These are phyloP conservation scores for Lucilia sericata DNA, from an alignment of 1,140 invertebrate genomes.

Conservation along the genomic window DNA sequence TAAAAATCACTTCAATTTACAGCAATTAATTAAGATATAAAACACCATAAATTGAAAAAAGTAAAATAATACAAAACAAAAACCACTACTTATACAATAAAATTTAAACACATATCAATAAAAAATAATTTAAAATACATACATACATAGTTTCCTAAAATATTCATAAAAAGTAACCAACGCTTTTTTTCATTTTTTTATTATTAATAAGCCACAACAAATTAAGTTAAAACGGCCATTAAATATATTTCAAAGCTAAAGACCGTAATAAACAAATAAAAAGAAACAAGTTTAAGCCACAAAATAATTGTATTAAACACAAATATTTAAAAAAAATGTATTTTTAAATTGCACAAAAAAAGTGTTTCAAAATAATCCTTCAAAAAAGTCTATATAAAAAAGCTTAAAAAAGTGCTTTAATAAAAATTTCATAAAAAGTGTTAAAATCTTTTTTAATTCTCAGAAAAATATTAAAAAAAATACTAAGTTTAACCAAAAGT, in stretches of 20 bases:
- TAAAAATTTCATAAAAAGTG: slow-evolving; percentile 8
- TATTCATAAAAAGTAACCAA: not conserved
- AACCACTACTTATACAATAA: not conserved
- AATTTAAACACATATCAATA: not conserved
- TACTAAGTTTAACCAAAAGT: too few species aligned
- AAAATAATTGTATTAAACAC: not conserved
- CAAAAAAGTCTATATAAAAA: not conserved
- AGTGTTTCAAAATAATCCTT: not conserved
- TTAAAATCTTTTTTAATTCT: too few species aligned
- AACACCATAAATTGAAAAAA: not conserved
- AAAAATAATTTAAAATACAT: not conserved
- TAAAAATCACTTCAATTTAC: not conserved
- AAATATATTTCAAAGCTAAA: not conserved
- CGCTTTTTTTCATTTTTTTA: not conserved
- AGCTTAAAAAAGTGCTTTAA: not conserved
- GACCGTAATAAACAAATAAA: not conserved
- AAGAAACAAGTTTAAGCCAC: not conserved
- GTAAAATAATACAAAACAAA: not conserved
- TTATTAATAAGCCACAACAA: not conserved
- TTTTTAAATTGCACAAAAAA: not conserved
- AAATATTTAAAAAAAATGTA: not conserved
- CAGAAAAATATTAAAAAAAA: too few species aligned
- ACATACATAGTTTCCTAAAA: not conserved
- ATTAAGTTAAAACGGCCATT: not conserved
- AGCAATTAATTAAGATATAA: not conserved